Evolutionary conservation across 2,797 vertebrate genomes (phyloP).

Genomic region (Hozukius guyotensis): DNA sequence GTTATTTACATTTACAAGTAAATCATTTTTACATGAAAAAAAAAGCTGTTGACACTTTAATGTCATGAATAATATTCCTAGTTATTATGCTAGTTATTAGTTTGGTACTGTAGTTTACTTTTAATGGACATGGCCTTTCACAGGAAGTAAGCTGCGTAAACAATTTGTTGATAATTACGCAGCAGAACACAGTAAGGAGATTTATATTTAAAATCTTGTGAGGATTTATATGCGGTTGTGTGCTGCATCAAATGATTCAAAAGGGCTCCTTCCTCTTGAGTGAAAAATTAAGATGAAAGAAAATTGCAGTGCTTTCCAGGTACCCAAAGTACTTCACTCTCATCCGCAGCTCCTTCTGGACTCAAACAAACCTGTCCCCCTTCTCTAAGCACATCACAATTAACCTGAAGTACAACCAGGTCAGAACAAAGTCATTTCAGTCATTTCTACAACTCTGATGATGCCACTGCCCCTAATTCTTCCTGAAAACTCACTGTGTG

Average conservation of each 20-base stretch:
- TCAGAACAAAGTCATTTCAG: constrained; percentile 66
- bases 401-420: constrained; percentile 74
- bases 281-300: constrained; percentile 66
- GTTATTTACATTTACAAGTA: constrained; percentile 6
- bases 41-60: not conserved
- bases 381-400: constrained; percentile 77
- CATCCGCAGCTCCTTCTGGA: constrained; percentile 58
- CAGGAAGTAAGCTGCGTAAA: not conserved
- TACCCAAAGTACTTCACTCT: constrained; percentile 71
- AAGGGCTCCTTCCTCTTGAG: constrained; percentile 46
- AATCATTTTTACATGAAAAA: not conserved
- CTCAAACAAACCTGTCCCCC: constrained; percentile 60
- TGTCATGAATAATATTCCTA: not conserved
- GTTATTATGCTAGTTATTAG: not conserved
- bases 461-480: constrained; percentile 66
- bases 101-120: not conserved
- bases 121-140: not conserved
- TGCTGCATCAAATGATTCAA: constrained; percentile 33
- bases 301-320: constrained; percentile 59
- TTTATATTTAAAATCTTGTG: constrained; percentile 39
- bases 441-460: constrained; percentile 68
- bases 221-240: constrained; percentile 64
- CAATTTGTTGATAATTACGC: constrained; percentile 17
- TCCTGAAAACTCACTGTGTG: constrained; percentile 46
- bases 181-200: not conserved